A percentile compares a stretch with the other conserved stretches of the same genome.
Evolutionary conservation across 2,113 vertebrate genomes (phyloP).

Genomic region (Nansenia antarctica): DNA sequence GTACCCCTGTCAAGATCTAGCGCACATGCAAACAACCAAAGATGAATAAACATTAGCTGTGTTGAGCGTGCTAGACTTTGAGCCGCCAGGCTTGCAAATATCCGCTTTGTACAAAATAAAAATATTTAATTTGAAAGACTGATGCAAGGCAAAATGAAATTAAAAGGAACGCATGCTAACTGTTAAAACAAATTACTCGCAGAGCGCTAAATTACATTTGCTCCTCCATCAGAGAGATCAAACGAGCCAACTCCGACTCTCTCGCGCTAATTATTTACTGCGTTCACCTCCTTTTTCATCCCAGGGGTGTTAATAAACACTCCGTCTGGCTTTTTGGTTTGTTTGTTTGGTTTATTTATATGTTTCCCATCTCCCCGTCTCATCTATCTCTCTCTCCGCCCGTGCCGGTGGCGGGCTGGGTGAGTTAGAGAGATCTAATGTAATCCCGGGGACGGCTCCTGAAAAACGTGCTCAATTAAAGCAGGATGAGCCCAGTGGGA

Average conservation of each 20-base stretch:
- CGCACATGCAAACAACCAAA: conserved; percentile 69
- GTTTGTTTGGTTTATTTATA: conserved; percentile 69
- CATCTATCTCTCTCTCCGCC: conserved; percentile 29
- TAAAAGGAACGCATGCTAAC: conserved; percentile 77
- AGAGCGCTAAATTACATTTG: conserved; percentile 77
- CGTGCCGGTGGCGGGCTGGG: conserved; percentile 51
- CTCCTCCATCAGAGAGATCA: conserved; percentile 77
- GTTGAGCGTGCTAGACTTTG: conserved; percentile 62
- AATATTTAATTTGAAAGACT: conserved; percentile 76
- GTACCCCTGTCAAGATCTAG: conserved; percentile 62
- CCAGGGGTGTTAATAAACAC: conserved; percentile 78
- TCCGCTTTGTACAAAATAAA: conserved; percentile 74
- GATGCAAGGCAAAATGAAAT: conserved; percentile 76
- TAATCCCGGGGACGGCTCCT: conserved; percentile 69
- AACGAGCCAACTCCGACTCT: conserved; percentile 71
- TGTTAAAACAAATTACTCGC: conserved; percentile 78
- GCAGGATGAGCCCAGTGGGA: conserved; percentile 72
- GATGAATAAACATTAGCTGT: conserved; percentile 74
- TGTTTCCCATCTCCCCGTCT: conserved; percentile 52
- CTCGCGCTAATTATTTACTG: conserved; percentile 78
- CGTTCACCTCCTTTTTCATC: conserved; percentile 74
- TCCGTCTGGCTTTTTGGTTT: conserved; percentile 65
- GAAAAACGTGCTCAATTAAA: conserved; percentile 76
- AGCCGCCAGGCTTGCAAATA: conserved; percentile 65
- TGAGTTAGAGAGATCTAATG: conserved; percentile 72